Evolutionary conservation across 2,888 invertebrate genomes (phyloP).

Genomic region (Meteorus colon): DNA sequence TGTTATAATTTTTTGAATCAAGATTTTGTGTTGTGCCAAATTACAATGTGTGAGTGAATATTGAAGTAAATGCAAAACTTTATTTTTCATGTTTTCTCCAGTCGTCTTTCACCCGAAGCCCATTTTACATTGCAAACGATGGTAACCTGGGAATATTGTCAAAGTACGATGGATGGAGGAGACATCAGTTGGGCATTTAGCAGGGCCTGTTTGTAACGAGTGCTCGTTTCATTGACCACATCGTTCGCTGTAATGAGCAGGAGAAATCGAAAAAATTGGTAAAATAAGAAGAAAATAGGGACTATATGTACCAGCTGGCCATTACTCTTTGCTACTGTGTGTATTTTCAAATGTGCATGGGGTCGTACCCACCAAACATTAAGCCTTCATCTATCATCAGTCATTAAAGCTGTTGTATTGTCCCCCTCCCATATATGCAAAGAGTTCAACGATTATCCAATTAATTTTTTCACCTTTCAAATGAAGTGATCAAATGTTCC

Average conservation of each 20-base stretch:
- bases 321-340: slow-evolving; percentile 53
- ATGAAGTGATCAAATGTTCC: neutral
- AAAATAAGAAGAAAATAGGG: slow-evolving; percentile 51
- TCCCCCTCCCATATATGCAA: neutral
- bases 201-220: slow-evolving; percentile 49
- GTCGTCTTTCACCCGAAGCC: neutral
- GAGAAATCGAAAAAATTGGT: slow-evolving; percentile 17
- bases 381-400: slow-evolving; percentile 48
- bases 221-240: slow-evolving; percentile 50
- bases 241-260: slow-evolving; percentile 50
- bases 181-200: slow-evolving; percentile 25
- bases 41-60: neutral
- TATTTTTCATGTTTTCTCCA: neutral
- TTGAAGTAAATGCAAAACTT: neutral
- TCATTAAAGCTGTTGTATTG: neutral
- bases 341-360: slow-evolving; percentile 35
- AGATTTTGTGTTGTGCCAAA: neutral
- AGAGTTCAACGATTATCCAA: neutral
- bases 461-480: neutral
- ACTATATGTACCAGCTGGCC: slow-evolving; percentile 38
- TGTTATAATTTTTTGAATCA: neutral
- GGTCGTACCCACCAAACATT: slow-evolving; percentile 48
- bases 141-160: slow-evolving; percentile 21
- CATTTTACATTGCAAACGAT: slow-evolving; percentile 6
- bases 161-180: slow-evolving; percentile 36